Conservation (phyloP, 2,797 vertebrate species). For the Momotus momota region DNA sequence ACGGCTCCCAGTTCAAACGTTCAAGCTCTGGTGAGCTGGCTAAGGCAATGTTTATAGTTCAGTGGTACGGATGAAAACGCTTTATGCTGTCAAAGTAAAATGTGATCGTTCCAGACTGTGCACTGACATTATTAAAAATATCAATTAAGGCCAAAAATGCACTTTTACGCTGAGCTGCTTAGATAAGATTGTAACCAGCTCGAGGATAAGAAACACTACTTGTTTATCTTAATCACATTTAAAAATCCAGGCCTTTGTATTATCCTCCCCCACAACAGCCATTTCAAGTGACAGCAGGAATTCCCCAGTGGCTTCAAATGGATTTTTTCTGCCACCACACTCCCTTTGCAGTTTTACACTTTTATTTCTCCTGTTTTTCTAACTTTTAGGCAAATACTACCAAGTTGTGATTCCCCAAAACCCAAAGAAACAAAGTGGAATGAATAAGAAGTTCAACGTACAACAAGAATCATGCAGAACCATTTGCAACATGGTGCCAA, state of each 20-base stretch:
- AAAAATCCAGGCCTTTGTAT: constrained; percentile 41
- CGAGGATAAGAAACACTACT: constrained; percentile 66
- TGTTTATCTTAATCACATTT: constrained; percentile 73
- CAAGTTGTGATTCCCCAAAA: neutral
- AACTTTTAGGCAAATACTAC: neutral
- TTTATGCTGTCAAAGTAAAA: constrained; percentile 72
- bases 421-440: neutral
- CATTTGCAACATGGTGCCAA: neutral
- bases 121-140: constrained; percentile 70
- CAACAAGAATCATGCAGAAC: neutral
- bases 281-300: constrained; percentile 54
- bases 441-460: neutral
- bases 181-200: constrained; percentile 68
- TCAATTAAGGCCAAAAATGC: constrained; percentile 74
- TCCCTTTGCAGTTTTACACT: neutral
- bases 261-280: constrained; percentile 28
- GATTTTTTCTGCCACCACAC: neutral
- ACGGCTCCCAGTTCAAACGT: constrained; percentile 24
- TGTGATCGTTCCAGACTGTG: constrained; percentile 53
- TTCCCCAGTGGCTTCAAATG: constrained; percentile 32
- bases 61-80: constrained; percentile 40
- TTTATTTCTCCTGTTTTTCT: neutral
- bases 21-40: constrained; percentile 48
- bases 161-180: constrained; percentile 67
- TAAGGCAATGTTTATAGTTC: constrained; percentile 58